Conservation (phyloP, 2,888 invertebrate species). For the Cheilosia scutellata region DNA sequence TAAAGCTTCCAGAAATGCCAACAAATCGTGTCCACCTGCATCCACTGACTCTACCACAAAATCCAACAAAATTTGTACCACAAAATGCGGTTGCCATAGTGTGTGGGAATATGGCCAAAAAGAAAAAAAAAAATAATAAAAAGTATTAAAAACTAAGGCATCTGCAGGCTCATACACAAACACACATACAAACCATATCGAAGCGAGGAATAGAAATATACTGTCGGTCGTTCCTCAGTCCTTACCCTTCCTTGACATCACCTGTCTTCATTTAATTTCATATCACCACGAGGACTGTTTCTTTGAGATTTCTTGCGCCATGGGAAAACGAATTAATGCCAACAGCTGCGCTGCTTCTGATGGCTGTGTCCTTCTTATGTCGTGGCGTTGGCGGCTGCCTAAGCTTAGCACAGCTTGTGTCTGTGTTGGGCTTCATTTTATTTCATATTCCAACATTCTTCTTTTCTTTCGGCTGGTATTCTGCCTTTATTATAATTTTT, state of each 20-base stretch:
- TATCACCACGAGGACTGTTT: conserved; percentile 67
- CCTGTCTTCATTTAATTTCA: conserved; percentile 75
- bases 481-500: conserved; percentile 53
- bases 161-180: background rate
- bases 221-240: conserved; percentile 6
- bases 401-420: conserved; percentile 23
- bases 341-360: conserved; percentile 63
- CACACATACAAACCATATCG: background rate
- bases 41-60: conserved; percentile 17
- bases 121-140: background rate
- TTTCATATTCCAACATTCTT: conserved; percentile 13
- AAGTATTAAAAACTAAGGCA: conserved; percentile 36
- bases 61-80: conserved; percentile 29
- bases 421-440: conserved; percentile 40
- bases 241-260: conserved; percentile 56
- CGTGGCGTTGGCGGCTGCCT: conserved; percentile 20
- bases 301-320: conserved; percentile 68
- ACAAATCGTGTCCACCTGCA: conserved; percentile 52
- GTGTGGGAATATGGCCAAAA: background rate
- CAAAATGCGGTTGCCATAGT: conserved; percentile 34
- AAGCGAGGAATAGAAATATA: background rate
- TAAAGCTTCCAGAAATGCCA: conserved; percentile 36
- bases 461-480: conserved; percentile 8
- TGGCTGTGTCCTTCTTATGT: conserved; percentile 33
- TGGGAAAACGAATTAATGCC: conserved; percentile 73